Conservation (phyloP, 2,113 vertebrate genomes). For the Boulengeromyrus knoepffleri region DNA sequence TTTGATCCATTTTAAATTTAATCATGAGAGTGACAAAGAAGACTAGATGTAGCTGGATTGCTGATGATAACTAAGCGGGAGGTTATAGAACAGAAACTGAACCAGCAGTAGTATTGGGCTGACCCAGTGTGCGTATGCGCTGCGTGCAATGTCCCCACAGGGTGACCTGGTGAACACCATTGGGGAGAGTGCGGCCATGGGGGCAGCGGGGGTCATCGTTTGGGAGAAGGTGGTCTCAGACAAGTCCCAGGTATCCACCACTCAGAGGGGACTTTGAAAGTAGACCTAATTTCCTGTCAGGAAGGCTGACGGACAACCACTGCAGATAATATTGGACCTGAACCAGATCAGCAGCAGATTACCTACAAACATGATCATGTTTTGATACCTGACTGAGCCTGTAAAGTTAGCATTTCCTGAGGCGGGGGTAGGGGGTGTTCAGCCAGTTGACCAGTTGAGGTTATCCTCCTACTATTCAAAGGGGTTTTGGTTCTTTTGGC, state of each 20-base stretch:
- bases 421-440: no score
- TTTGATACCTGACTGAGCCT: not conserved
- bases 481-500: not conserved
- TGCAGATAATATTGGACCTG: not conserved
- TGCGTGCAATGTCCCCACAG: slow-evolving; percentile 46
- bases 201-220: slow-evolving; percentile 79
- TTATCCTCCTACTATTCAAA: not conserved
- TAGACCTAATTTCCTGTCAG: not conserved
- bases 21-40: not conserved
- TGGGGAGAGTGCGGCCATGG: slow-evolving; percentile 80
- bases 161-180: slow-evolving; percentile 75
- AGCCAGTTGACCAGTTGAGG: not conserved
- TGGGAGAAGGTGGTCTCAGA: slow-evolving; percentile 64
- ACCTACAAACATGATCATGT: not conserved
- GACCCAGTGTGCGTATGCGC: not conserved
- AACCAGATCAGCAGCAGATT: not conserved
- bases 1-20: not conserved
- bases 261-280: not conserved
- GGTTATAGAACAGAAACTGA: not conserved
- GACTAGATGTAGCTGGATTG: not conserved
- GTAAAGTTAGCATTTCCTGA: not conserved
- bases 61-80: not conserved
- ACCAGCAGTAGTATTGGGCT: not conserved
- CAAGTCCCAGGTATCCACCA: slow-evolving; percentile 55
- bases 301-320: not conserved